Evolutionary conservation across 2,797 vertebrate genomes (phyloP), one percentile per base, ranked within the genome.

Genomic region (Aphelocoma californica): DNA sequence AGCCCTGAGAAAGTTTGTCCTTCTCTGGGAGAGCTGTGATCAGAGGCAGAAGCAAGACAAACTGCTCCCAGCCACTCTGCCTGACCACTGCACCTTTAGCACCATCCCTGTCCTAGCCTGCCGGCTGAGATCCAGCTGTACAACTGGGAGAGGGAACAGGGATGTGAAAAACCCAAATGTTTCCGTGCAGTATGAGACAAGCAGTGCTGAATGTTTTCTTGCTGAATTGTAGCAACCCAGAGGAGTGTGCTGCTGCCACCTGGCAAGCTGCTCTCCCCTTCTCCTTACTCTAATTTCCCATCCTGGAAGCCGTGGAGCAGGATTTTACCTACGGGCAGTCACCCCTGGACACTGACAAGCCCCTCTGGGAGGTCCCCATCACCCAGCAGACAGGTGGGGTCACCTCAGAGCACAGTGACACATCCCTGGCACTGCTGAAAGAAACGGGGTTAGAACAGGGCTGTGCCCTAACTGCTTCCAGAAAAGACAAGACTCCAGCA

Each of bases 301-400:
- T 0, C 21, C 29, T 21, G 36, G 40, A 26, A 70, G 24, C 12
- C 0, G 0, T 3, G 2, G 28, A n/a, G 60, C 50, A 54, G 57
- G 28, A 34, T 42, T 50, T 24, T 21, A 32, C 38, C 48, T 4
- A 7, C 0, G 0, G 42, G 34, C 14, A 66, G 42, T 23, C 24
- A 48, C 5, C 23, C 7, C 1, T 2, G 0, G 50, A 23, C 54
- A 48, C 8, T 1, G 7, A 31, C 11, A 50, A n/a, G 12, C 12
- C 23, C 7, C 51, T 42, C 44, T 10, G 48, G 2, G 12, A 73
- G 44, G 62, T 38, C 2, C 53, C 36, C 60, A 38, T 5, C 28
- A 5, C 13, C 47, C 64, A 44, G 36, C 60, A 77, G 36, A 17
- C 28, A 62, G 64, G 28, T 42, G 64, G n/a, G 17, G 24, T 56